Percentiles rank a stretch among this genome's conserved stretches.
phyloP scores from a whole-genome alignment of 2,888 invertebrate genomes.

The Hololepta plana region DNA sequence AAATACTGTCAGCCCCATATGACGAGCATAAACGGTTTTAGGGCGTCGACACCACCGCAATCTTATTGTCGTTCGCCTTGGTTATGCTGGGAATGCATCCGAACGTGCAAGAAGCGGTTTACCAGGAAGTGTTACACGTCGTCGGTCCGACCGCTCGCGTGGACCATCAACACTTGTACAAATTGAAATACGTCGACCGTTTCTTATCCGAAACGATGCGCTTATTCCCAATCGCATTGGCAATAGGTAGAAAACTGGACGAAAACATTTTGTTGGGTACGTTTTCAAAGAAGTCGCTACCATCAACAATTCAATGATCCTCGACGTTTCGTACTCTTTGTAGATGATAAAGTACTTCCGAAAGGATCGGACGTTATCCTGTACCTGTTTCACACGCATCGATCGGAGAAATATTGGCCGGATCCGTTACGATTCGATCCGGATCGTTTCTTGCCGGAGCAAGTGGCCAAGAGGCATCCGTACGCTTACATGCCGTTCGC shows the following conservation, averaged over 20 bases:
- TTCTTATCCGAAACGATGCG: conserved; percentile 37
- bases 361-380: no score
- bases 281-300: no score
- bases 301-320: no score
- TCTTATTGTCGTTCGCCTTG: no score
- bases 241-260: conserved; percentile 7
- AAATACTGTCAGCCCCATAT: no score
- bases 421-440: conserved; percentile 39
- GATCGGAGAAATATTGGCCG: conserved; percentile 35
- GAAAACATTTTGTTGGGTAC: conserved; percentile 6
- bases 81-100: no score
- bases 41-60: no score
- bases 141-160: conserved; percentile 27
- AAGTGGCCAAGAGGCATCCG: conserved; percentile 26
- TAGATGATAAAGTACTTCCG: no score
- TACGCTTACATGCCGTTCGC: conserved; percentile 33
- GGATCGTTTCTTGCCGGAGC: conserved; percentile 37
- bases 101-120: conserved; percentile 21
- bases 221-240: conserved; percentile 22
- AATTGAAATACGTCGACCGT: conserved; percentile 34
- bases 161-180: conserved; percentile 29
- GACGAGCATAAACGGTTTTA: no score
- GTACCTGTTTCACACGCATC: no score
- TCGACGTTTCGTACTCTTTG: no score
- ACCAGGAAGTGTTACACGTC: conserved; percentile 26